phyloP scores from a whole-genome alignment of 2,113 vertebrate species.

The Geococcyx californianus region DNA sequence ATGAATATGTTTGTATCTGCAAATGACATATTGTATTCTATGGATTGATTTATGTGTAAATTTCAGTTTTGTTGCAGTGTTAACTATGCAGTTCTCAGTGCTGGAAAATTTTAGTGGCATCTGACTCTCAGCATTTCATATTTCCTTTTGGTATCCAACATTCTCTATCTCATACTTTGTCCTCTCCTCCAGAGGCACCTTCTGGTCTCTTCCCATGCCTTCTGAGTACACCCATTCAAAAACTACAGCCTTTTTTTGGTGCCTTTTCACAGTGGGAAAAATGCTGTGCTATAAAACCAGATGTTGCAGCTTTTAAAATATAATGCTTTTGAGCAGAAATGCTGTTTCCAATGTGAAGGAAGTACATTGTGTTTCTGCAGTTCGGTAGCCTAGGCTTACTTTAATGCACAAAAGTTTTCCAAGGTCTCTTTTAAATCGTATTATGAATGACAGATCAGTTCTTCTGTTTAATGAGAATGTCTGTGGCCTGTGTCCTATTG shows the following conservation, averaged over 20 bases:
- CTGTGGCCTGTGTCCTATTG: neutral
- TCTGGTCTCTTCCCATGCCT: neutral
- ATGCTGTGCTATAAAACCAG: neutral
- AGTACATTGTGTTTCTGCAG: neutral
- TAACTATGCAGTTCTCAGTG: neutral
- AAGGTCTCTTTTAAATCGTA: neutral
- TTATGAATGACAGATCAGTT: neutral
- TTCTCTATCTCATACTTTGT: rapidly evolving
- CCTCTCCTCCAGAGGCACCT: neutral
- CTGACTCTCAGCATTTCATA: neutral
- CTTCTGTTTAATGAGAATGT: neutral
- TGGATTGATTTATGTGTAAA: neutral
- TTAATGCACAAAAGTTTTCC: neutral
- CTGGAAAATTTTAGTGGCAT: neutral
- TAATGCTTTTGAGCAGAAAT: neutral
- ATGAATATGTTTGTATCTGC: neutral
- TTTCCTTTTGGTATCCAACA: neutral
- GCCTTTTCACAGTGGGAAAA: neutral
- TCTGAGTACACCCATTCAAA: neutral
- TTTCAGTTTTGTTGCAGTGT: neutral
- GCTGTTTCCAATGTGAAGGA: neutral
- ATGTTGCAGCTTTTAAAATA: neutral
- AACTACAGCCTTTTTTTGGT: neutral
- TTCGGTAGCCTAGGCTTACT: neutral
- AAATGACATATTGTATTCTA: neutral